These are phyloP conservation scores for Geopemphigus sp. DNA, from an alignment of 1,140 invertebrate genomes.

Conservation along the genomic window DNA sequence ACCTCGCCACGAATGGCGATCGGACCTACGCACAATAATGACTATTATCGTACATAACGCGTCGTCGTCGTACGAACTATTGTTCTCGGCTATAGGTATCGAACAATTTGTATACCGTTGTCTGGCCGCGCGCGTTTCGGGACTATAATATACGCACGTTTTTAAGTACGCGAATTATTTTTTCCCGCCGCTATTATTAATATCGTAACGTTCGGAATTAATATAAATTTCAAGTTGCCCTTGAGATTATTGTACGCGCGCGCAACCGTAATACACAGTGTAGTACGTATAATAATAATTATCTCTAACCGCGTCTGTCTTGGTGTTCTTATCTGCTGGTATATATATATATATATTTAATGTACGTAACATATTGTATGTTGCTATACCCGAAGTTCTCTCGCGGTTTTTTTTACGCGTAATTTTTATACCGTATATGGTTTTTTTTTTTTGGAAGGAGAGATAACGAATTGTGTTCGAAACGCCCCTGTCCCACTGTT, in stretches of 20 bases:
- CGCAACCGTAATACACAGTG: not conserved
- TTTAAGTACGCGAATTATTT: not conserved
- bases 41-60: too few relatives aligned
- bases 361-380: not conserved
- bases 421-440: not conserved
- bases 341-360: not conserved
- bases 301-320: constrained; percentile 23
- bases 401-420: not conserved
- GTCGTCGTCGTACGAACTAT: not conserved
- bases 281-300: constrained; percentile 7
- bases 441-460: not conserved
- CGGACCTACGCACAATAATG: too few relatives aligned
- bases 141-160: too few relatives aligned
- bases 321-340: not conserved
- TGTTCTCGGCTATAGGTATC: too few relatives aligned
- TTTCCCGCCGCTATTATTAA: constrained; percentile 17
- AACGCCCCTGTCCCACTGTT: not conserved
- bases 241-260: constrained; percentile 13
- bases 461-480: not conserved
- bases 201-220: constrained; percentile 2
- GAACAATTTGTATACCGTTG: not conserved
- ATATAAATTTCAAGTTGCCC: constrained; percentile 38
- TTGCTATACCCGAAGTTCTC: not conserved
- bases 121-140: not conserved
- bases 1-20: not conserved